Base-by-base conservation (phyloP, 2,113 vertebrate species). In the Eptatretus burgeri region DNA sequence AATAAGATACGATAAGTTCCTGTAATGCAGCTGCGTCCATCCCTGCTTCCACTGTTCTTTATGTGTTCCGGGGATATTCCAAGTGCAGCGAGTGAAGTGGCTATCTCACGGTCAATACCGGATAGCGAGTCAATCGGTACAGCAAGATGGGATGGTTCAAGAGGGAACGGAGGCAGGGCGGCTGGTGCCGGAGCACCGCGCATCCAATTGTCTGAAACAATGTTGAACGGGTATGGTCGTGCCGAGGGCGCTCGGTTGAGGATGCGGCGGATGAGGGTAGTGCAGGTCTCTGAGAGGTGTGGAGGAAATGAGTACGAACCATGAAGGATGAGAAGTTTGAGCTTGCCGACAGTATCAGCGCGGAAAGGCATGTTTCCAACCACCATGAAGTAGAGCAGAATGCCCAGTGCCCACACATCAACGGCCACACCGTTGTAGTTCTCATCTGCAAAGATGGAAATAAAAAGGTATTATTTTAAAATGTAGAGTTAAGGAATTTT, bases 371-470 rank as follows among this genome's bases (percentile, higher is more conserved):
- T 91, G 64, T 75, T 74, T 16, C 83, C 82, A 0, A 82, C 85
- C 65, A 75, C 82, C 78, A 91, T 88, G 13, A 94, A 95, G 72
- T 87, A 94, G 20, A 96, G 68, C 67, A 95, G 78, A 67, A 98
- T 83, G 2, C 89, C 89, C 63, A 95, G 68, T 2, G 91, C 89
- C 91, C 91, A 95, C 67, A 95, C 76, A 63, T 93, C 89, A 63
- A 93, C 83, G 0, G 77, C 82, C 65, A 78, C 18, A 9, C 91
- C 87, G 0, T 83, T 66, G 0, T 98, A 98, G 68, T 80, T 80
- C 71, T 93, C 81, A 10, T 98, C 86, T 60, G 20, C 9, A 60
- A 20, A 60, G 56, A n/a, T 41, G 27, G 27, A 41, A 41, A 41
- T 41, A 41, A 41, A 41, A 41, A 41, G 27, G 27, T 41, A 41